Conservation (phyloP, 2,797 vertebrate genomes). For the Hylomyscus alleni region DNA sequence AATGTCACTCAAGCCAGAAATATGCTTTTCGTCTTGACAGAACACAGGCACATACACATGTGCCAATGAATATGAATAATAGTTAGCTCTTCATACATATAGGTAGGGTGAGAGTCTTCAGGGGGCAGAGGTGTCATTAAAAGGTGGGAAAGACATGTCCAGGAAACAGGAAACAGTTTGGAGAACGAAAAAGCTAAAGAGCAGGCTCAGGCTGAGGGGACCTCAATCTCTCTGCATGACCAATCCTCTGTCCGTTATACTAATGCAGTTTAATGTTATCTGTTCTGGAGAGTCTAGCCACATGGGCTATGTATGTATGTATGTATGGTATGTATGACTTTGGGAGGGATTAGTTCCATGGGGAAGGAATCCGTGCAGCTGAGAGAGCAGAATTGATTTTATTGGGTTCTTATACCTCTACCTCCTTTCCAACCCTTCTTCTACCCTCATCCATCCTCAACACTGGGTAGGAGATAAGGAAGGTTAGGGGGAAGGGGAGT, state of each 20-base stretch:
- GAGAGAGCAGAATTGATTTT: not conserved
- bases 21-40: not conserved
- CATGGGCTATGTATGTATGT: not conserved
- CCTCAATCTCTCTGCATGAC: not conserved
- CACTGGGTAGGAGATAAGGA: not conserved
- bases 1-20: constrained; percentile 42
- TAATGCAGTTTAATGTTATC: not conserved
- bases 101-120: not conserved
- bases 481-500: not conserved
- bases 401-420: not conserved
- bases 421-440: not conserved
- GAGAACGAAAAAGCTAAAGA: not conserved
- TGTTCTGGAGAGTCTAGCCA: not conserved
- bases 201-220: not conserved
- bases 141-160: not conserved
- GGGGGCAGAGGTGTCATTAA: not conserved
- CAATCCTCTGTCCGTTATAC: not conserved
- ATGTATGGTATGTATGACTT: not conserved
- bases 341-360: not conserved
- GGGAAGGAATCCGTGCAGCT: not conserved
- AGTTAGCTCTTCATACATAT: not conserved
- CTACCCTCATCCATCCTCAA: no score
- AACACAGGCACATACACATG: not conserved
- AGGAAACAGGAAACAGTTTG: not conserved
- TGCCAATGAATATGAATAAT: not conserved